Base-by-base conservation (phyloP, 2,888 invertebrate species). In the Hypselothyrea guttata region DNA sequence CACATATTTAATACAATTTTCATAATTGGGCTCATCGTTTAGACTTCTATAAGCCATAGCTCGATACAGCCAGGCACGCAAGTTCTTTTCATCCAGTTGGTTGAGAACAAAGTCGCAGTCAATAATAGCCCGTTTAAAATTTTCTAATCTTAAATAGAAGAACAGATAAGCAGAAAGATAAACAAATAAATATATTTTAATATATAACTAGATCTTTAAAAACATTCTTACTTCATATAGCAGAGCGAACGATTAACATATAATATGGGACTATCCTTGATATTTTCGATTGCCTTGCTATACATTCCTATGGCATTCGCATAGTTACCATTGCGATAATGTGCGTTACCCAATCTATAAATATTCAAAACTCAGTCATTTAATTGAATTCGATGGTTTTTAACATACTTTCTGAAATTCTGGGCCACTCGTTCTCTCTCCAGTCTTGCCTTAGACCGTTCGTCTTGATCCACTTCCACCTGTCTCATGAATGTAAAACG, bases 201-300 rank as follows among this genome's bases (percentile, higher is more conserved):
- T n/a, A n/a, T n/a, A n/a, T n/a, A n/a, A n/a, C n/a, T n/a, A n/a
- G n/a, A n/a, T 22, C 22, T 5, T 2, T 11, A 12, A n/a, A 0
- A 0, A 7, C 8, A 8, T 2, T 52, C 72, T 67, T 77, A 88
- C 90, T 88, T 89, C 22, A 90, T 89, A 37, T 86, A 90, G 47
- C 84, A 93, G 27, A 96, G 90, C 0, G 95, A 95, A 41, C 96
- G 92, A 87, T 96, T 96, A 58, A 94, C 94, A 90, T 95, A 96
- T n/a, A 96, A 89, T 81, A 95, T 92, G 0, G 93, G 91, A 78
- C 94, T 95, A 87, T 96, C 95, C 86, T 92, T 94, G 35, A 95
- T 92, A 77, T 94, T 93, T 34, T 95, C 94, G 49, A 96, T 92
- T 0, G 95, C 96, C 86, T 93, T 93, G 51, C 92, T 93, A 87